Percentiles rank a stretch among this genome's conserved stretches.
These are phyloP conservation scores for Ganaspis sp. DNA, from an alignment of 1,140 invertebrate genomes.

Conservation along the genomic window DNA sequence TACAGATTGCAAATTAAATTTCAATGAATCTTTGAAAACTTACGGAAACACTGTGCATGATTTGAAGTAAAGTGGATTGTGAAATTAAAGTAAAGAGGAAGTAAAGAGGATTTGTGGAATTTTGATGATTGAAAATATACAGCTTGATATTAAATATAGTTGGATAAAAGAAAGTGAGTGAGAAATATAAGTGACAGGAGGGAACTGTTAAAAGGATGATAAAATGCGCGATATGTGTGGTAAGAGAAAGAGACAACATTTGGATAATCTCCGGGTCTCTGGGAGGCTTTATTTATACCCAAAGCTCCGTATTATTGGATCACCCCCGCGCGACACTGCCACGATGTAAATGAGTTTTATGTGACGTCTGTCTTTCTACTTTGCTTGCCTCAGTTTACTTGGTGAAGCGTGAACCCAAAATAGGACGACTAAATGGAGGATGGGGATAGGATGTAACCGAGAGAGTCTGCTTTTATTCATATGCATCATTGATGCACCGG, in stretches of 20 bases:
- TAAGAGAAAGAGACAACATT: conserved; percentile 41
- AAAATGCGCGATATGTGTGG: conserved; percentile 18
- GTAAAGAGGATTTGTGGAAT: too few relatives aligned
- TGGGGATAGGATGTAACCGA: background rate
- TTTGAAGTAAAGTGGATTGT: too few relatives aligned
- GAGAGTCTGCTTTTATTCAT: conserved; percentile 9
- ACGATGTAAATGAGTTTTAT: conserved; percentile 51
- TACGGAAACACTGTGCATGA: too few relatives aligned
- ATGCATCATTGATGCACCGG: background rate
- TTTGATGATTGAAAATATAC: too few relatives aligned
- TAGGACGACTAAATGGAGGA: conserved; percentile 45
- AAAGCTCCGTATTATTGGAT: conserved; percentile 60
- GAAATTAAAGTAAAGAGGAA: too few relatives aligned
- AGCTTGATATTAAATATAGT: background rate
- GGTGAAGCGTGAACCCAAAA: conserved; percentile 54
- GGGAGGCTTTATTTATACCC: conserved; percentile 59
- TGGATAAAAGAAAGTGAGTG: conserved; percentile 4
- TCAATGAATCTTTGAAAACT: too few relatives aligned
- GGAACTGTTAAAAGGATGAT: conserved; percentile 25
- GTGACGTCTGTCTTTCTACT: conserved; percentile 50
- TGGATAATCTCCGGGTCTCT: conserved; percentile 44
- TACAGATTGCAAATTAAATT: too few relatives aligned
- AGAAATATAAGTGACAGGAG: conserved; percentile 32
- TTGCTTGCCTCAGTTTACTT: conserved; percentile 46
- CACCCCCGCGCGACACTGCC: conserved; percentile 59